Evolutionary conservation across 1,140 invertebrate genomes (phyloP).

Genomic region (Cydia pomonella): DNA sequence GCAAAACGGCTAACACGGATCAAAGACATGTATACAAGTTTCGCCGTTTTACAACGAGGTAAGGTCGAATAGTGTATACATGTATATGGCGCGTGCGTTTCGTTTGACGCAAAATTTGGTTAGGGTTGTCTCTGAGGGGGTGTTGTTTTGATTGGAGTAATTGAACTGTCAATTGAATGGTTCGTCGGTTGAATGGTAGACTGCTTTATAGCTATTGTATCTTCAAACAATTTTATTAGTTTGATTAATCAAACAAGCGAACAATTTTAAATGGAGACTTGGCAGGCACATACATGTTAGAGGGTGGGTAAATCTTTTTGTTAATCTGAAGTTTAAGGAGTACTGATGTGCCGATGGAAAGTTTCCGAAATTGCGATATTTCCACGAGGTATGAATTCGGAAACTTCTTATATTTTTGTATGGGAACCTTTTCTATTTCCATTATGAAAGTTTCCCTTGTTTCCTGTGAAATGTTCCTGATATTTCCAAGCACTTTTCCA

Average conservation of each 20-base stretch:
- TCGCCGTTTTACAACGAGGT: constrained; percentile 50
- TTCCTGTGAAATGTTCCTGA: too few species aligned
- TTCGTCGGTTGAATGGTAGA: not conserved
- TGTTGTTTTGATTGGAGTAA: constrained; percentile 10
- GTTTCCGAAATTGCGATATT: too few species aligned
- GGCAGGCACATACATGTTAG: not conserved
- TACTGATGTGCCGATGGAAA: too few species aligned
- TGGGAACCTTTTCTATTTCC: too few species aligned
- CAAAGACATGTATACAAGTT: not conserved
- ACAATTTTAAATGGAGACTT: not conserved
- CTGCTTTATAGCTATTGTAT: constrained; percentile 7
- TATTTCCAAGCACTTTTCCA: too few species aligned
- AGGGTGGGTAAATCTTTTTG: not conserved
- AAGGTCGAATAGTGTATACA: constrained; percentile 34
- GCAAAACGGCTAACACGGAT: constrained; percentile 35
- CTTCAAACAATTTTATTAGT: not conserved
- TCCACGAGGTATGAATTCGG: too few species aligned
- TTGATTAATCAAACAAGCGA: not conserved
- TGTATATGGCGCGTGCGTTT: constrained; percentile 27
- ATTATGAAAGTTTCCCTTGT: too few species aligned
- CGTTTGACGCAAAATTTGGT: constrained; percentile 1
- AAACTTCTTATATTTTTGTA: too few species aligned
- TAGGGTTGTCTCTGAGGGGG: constrained; percentile 16
- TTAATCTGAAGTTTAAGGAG: not conserved
- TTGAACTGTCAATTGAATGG: constrained; percentile 11